Evolutionary conservation across 1,140 invertebrate species (phyloP), one percentile per base, ranked within the genome.

Genomic region (Nautilus pompilius): DNA sequence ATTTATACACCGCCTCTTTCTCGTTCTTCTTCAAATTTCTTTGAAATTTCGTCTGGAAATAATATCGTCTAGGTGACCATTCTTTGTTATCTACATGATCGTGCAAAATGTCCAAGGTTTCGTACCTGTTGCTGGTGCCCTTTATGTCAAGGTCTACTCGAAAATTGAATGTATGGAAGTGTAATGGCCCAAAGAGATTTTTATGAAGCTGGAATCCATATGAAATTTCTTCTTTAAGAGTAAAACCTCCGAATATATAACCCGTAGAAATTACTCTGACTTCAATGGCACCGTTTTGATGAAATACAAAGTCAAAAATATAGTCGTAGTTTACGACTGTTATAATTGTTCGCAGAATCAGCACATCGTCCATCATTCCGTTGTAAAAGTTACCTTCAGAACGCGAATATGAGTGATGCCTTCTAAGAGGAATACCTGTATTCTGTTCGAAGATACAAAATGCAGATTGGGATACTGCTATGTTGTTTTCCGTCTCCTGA

Each of bases 371-470:
- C 33, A 63, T 32, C 66, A 76, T 69, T 0, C 75, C 75, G 17
- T 63, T 67, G 55, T 74, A 76, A 33, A 76, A 75, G 20, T 57
- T 55, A 0, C 67, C 66, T 22, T 60, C 56, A 6, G 22, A 56
- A 20, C 32, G 10, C 2, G 48, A 20, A 45, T 66, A 70, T 5
- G 71, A 67, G 24, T 74, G 36, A 63, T 77, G 75, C 2, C 75
- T 65, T 17, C 73, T 36, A 2, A 78, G 64, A 15, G 76, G 78
- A 8, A 67, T 61, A 2, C 70, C 74, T 13, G 66, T 70, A 58
- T 75, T 75, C 46, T 72, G 75, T 61, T 80, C 78, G 60, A 80
- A 80, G 33, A 80, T 53, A 60, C 78, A 80, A 17, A 73, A 63
- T 5, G 76, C 67, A 24, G 66, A 63, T 30, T 46, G 17, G 5